Conservation (phyloP, 2,797 vertebrate species). For the Takifugu ocellatus region DNA sequence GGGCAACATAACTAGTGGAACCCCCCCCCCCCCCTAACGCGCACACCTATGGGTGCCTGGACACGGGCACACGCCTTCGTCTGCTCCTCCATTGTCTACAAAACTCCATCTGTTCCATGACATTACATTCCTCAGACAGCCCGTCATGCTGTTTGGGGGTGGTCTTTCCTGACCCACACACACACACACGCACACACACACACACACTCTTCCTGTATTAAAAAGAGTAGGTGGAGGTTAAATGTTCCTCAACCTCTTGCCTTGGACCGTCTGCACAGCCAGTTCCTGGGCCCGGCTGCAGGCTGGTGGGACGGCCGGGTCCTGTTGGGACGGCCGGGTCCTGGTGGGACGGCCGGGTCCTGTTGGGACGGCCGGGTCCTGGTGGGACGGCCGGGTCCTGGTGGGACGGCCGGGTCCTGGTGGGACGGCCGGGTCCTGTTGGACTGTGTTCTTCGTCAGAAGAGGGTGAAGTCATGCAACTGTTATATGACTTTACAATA, state of each 20-base stretch:
- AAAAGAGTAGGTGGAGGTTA: slow-evolving; percentile 9
- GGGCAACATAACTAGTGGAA: not conserved
- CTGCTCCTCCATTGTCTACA: slow-evolving; percentile 52
- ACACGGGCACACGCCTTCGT: slow-evolving; percentile 47
- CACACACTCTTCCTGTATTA: slow-evolving; percentile 33
- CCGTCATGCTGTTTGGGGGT: slow-evolving; percentile 51
- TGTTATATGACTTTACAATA: too few relatives aligned
- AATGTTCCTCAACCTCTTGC: slow-evolving; percentile 9
- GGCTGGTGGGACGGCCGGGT: not conserved
- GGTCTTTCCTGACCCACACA: slow-evolving; percentile 34
- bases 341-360: too few relatives aligned
- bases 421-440: too few relatives aligned
- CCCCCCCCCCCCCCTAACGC: not conserved
- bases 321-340: too few relatives aligned
- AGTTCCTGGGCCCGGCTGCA: slow-evolving; percentile 12
- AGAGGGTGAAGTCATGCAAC: too few relatives aligned
- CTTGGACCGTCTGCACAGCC: slow-evolving; percentile 16
- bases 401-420: too few relatives aligned
- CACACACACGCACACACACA: slow-evolving; percentile 11
- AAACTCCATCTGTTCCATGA: slow-evolving; percentile 68
- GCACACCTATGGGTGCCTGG: not conserved
- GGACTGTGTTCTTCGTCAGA: too few relatives aligned
- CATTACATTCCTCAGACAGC: slow-evolving; percentile 63
- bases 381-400: too few relatives aligned
- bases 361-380: too few relatives aligned